Percentiles rank a stretch among this genome's conserved stretches.
Conservation (phyloP, 2,797 vertebrate genomes). For the Bradypus variegatus region DNA sequence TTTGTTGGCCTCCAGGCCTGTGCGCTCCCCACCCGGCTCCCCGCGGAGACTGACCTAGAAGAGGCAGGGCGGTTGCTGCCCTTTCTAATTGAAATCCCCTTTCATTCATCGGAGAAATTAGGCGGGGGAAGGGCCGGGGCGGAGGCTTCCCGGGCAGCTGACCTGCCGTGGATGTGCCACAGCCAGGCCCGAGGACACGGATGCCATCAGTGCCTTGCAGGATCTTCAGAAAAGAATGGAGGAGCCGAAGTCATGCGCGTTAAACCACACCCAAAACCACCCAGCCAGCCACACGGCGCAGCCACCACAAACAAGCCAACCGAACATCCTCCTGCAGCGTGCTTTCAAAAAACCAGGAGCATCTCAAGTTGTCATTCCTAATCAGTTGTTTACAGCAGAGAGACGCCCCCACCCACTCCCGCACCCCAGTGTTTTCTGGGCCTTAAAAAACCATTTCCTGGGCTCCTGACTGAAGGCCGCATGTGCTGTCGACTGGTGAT, state of each 20-base stretch:
- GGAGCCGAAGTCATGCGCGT: not conserved
- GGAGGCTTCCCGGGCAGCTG: not conserved
- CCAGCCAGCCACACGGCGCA: not conserved
- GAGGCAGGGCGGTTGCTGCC: not conserved
- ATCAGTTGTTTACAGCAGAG: slow-evolving; percentile 8
- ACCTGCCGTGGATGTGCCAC: not conserved
- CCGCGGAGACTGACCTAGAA: not conserved
- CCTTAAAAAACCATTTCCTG: slow-evolving; percentile 35
- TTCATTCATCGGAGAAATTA: slow-evolving; percentile 35
- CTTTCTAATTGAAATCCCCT: not conserved
- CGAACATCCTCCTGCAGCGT: too few relatives aligned
- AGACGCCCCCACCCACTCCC: not conserved
- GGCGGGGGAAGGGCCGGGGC: not conserved
- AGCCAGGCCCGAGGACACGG: not conserved
- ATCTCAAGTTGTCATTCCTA: not conserved
- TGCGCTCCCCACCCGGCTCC: not conserved
- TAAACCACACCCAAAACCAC: slow-evolving; percentile 8
- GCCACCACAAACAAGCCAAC: not conserved
- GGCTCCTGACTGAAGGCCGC: not conserved
- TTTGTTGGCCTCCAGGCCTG: not conserved
- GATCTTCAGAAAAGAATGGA: not conserved
- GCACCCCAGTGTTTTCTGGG: not conserved
- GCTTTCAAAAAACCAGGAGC: not conserved
- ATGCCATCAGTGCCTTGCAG: accelerated
- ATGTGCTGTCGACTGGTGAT: not conserved